A percentile compares a stretch with the other conserved stretches of the same genome.
These are phyloP conservation scores for Nyleta sp. DNA, from an alignment of 2,888 invertebrate genomes.

Conservation along the genomic window DNA sequence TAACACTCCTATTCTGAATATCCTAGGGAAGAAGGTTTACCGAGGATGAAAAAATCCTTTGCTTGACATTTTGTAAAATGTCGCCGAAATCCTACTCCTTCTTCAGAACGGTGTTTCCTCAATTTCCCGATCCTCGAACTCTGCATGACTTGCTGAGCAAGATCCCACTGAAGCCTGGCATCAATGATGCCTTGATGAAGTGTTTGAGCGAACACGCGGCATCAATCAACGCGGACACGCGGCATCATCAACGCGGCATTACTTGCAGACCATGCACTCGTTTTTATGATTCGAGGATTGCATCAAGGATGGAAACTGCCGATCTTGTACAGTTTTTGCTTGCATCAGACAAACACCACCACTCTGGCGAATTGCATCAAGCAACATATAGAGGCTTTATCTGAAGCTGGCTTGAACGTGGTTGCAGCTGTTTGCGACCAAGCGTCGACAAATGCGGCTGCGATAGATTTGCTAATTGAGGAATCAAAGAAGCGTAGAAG, in stretches of 20 bases:
- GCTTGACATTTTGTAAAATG: neutral
- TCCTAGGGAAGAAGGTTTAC: neutral
- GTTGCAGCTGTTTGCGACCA: slow-evolving; percentile 10
- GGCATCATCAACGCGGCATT: no score
- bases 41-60: neutral
- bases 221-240: neutral
- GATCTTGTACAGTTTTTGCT: slow-evolving; percentile 7
- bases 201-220: neutral
- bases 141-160: neutral
- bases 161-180: slow-evolving; percentile 2
- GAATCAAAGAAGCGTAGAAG: neutral
- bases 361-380: neutral
- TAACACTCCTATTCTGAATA: no score
- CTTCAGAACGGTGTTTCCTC: neutral
- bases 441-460: neutral
- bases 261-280: slow-evolving; percentile 18
- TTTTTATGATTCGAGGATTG: slow-evolving; percentile 14
- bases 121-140: slow-evolving; percentile 7
- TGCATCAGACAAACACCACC: neutral
- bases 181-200: neutral
- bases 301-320: slow-evolving; percentile 8
- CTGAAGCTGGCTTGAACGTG: neutral
- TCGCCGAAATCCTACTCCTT: neutral
- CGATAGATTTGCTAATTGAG: neutral
- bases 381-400: slow-evolving; percentile 1